Conservation (phyloP, 2,113 vertebrate genomes). For the Paratilapia polleni region DNA sequence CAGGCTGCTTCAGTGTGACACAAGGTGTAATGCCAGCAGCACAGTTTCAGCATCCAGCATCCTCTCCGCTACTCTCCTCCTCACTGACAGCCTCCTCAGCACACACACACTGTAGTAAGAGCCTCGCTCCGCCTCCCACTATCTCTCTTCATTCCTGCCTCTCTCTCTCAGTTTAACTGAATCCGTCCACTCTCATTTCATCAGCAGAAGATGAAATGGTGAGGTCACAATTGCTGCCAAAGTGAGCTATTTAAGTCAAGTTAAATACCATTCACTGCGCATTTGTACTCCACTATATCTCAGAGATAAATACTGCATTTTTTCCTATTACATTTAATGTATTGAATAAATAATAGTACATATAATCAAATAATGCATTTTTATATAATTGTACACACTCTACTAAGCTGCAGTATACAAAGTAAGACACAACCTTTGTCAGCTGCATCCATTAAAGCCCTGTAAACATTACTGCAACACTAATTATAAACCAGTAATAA, state of each 20-base stretch:
- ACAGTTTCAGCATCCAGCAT: constrained; percentile 51
- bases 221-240: constrained; percentile 13
- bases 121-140: constrained; percentile 33
- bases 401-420: not conserved
- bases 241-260: not conserved
- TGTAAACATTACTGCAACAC: not conserved
- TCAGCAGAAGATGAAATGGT: constrained; percentile 42
- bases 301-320: not conserved
- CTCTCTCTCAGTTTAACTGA: constrained; percentile 37
- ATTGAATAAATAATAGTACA: not conserved
- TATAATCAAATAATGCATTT: not conserved
- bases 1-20: constrained; percentile 27
- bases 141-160: not conserved
- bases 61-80: constrained; percentile 37
- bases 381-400: not conserved
- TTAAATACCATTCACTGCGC: not conserved
- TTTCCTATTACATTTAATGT: not conserved
- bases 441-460: not conserved
- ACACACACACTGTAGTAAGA: constrained; percentile 38
- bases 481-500: too few relatives aligned
- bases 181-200: constrained; percentile 56
- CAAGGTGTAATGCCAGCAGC: constrained; percentile 15
- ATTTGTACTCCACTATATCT: not conserved
- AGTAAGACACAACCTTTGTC: not conserved
- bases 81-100: constrained; percentile 48